Evolutionary conservation across 2,888 invertebrate genomes (phyloP).

Genomic region (Andrena flavipes): DNA sequence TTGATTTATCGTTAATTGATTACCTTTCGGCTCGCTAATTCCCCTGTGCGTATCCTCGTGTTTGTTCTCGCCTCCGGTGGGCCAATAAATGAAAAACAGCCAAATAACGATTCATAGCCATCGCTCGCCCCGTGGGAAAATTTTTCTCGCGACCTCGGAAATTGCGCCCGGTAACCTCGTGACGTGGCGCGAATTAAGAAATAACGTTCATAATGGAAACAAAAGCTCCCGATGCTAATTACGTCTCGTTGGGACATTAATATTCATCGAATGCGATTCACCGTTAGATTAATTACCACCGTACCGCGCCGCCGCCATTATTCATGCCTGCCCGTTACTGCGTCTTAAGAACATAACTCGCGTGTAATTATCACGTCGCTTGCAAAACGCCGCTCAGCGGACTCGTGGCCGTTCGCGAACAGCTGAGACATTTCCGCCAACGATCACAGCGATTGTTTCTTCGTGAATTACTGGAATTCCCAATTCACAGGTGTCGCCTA

Average conservation of each 20-base stretch:
- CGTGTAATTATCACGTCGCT: constrained; percentile 50
- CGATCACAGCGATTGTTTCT: constrained; percentile 44
- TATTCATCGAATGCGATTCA: constrained; percentile 45
- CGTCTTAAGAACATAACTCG: constrained; percentile 50
- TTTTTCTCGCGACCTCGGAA: background rate
- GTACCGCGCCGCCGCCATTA: constrained; percentile 38
- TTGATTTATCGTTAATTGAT: constrained; percentile 68
- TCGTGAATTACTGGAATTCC: constrained; percentile 46
- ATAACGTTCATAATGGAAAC: background rate
- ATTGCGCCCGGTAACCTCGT: background rate
- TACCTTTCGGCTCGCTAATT: constrained; percentile 53
- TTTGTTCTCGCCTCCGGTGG: constrained; percentile 32
- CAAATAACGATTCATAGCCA: constrained; percentile 15
- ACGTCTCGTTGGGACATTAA: constrained; percentile 14
- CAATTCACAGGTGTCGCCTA: constrained; percentile 35
- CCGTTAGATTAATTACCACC: constrained; percentile 34
- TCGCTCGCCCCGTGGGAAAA: background rate
- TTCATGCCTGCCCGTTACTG: constrained; percentile 39
- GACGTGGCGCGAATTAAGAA: background rate
- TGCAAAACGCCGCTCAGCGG: constrained; percentile 21
- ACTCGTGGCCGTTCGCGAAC: background rate
- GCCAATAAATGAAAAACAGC: constrained; percentile 42
- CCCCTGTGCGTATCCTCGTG: constrained; percentile 25
- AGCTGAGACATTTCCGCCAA: constrained; percentile 14
- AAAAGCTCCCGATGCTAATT: constrained; percentile 1